A percentile compares a stretch with the other conserved stretches of the same genome.
phyloP scores from a whole-genome alignment of 2,113 vertebrate genomes.

The Mesembrinibis cayennensis region DNA sequence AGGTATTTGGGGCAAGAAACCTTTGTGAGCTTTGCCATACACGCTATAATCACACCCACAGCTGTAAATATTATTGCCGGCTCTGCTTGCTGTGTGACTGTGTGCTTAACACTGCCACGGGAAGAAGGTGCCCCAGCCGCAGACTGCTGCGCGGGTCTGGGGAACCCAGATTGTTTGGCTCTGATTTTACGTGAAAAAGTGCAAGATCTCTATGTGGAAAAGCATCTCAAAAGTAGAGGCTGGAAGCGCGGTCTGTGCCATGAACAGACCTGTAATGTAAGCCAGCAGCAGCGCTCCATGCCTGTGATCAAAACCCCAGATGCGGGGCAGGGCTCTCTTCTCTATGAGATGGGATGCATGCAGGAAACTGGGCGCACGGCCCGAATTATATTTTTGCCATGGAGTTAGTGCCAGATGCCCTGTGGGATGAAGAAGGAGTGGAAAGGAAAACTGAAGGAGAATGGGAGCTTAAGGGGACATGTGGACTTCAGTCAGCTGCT shows the following conservation, averaged over 20 bases:
- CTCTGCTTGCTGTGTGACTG: rapidly evolving
- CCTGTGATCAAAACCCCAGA: background rate
- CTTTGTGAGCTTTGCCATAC: background rate
- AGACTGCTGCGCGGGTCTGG: background rate
- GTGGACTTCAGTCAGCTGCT: background rate
- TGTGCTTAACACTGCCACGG: rapidly evolving
- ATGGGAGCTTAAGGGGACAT: background rate
- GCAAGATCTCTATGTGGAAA: background rate
- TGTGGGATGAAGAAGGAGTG: background rate
- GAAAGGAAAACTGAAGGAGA: background rate
- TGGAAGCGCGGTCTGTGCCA: background rate
- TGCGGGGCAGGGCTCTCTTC: background rate
- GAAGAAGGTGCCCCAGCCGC: background rate
- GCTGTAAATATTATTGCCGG: background rate
- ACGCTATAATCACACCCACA: background rate
- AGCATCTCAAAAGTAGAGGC: background rate
- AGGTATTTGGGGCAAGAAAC: background rate
- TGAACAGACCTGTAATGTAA: rapidly evolving
- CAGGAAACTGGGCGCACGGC: background rate
- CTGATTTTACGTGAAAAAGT: background rate
- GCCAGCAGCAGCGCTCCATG: background rate
- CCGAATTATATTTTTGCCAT: background rate
- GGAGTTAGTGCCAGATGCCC: background rate
- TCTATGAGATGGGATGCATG: rapidly evolving
- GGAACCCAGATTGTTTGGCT: background rate